Conservation (phyloP, 2,888 invertebrate genomes). For the Drosophila birchii region DNA sequence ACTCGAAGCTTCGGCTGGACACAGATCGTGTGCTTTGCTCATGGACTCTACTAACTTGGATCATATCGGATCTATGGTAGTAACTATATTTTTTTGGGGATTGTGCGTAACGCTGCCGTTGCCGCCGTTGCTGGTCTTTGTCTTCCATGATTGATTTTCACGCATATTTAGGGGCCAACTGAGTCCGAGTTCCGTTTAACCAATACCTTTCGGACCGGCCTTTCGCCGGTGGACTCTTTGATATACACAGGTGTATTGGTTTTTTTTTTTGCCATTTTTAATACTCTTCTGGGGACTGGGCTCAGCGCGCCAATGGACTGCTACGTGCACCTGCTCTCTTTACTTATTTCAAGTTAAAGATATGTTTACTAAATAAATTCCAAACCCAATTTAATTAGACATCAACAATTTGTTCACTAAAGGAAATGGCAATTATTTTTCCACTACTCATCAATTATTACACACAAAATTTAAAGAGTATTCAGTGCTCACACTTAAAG, state of each 20-base stretch:
- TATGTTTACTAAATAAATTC: too few species aligned
- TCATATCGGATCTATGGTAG: not conserved
- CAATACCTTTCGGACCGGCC: constrained; percentile 32
- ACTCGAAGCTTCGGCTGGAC: constrained; percentile 2
- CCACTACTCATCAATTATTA: not conserved
- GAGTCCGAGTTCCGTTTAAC: constrained; percentile 63
- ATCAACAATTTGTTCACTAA: too few species aligned
- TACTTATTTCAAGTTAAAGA: too few species aligned
- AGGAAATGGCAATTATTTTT: not conserved
- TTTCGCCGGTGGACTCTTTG: constrained; percentile 65
- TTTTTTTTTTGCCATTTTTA: constrained; percentile 24
- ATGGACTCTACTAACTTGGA: not conserved
- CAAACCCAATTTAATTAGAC: too few species aligned
- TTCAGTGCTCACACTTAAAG: not conserved
- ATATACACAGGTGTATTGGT: constrained; percentile 3
- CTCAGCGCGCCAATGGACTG: not conserved
- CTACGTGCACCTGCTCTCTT: not conserved
- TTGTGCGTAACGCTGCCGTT: constrained; percentile 21
- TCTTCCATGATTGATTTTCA: constrained; percentile 66
- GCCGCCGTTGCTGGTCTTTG: constrained; percentile 45
- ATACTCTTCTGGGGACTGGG: not conserved
- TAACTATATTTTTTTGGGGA: not conserved
- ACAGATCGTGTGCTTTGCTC: not conserved
- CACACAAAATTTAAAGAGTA: not conserved
- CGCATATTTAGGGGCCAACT: constrained; percentile 58